These are phyloP conservation scores for Physocephala rufipes DNA, from an alignment of 2,888 invertebrate species.

Conservation along the genomic window DNA sequence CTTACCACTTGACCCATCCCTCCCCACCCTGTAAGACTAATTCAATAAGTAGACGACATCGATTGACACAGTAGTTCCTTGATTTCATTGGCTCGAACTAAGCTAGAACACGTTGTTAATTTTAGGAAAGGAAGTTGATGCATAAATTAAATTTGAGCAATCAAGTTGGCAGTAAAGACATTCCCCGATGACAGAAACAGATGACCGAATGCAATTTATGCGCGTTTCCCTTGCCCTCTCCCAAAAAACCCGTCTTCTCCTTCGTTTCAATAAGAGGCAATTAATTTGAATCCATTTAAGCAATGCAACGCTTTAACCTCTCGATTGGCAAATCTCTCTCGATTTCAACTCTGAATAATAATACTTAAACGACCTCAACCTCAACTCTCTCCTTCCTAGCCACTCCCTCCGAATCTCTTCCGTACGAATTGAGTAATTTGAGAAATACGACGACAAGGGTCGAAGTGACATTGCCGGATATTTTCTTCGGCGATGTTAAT, in stretches of 20 bases:
- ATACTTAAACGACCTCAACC: too few species aligned
- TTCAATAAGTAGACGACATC: background rate
- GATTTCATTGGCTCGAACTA: background rate
- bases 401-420: too few species aligned
- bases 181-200: constrained; percentile 6
- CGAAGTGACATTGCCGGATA: constrained; percentile 57
- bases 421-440: too few species aligned
- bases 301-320: background rate
- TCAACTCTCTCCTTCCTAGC: too few species aligned
- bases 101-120: background rate
- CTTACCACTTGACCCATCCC: background rate
- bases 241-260: background rate
- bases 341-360: too few species aligned
- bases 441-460: background rate
- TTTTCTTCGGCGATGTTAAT: constrained; percentile 58
- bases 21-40: background rate
- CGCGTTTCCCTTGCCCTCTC: background rate
- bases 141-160: background rate
- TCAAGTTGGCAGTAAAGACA: background rate
- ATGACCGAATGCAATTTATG: background rate
- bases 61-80: too few species aligned
- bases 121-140: background rate
- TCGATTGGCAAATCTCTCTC: too few species aligned
- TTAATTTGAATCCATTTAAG: constrained; percentile 22
- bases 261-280: constrained; percentile 4